Percentiles rank a stretch among this genome's conserved stretches.
These are phyloP conservation scores for Spisula subtruncata DNA, from an alignment of 2,888 invertebrate species.

Conservation along the genomic window DNA sequence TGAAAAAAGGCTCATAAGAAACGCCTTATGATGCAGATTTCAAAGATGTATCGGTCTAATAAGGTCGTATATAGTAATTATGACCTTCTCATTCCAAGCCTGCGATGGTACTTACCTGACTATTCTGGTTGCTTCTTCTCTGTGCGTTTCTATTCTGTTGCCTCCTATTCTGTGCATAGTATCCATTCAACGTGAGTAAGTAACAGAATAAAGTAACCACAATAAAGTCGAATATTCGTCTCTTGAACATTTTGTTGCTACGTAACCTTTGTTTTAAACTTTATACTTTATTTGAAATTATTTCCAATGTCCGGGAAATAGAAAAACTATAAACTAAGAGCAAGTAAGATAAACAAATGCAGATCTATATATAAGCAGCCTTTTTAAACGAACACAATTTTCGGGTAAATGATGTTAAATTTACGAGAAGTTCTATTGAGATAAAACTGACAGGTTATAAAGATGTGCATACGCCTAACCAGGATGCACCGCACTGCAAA, in stretches of 20 bases:
- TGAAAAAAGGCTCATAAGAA: no score
- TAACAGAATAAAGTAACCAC: constrained; percentile 7
- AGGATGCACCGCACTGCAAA: neutral
- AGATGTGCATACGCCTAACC: neutral
- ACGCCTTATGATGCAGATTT: no score
- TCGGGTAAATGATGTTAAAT: neutral
- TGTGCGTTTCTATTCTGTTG: neutral
- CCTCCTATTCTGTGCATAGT: neutral
- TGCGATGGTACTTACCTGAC: no score
- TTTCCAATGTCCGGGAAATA: neutral
- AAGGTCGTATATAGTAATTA: no score
- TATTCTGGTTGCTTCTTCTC: neutral
- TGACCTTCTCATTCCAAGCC: no score
- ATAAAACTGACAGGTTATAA: neutral
- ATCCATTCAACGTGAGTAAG: neutral
- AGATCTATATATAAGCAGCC: neutral
- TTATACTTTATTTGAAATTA: neutral
- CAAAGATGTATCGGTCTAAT: no score
- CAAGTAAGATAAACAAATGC: neutral
- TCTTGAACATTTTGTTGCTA: neutral
- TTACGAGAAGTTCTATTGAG: neutral
- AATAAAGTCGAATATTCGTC: neutral
- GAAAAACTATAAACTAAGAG: neutral
- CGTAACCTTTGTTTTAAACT: no score
- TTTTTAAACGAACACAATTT: neutral